A percentile compares a stretch with the other conserved stretches of the same genome.
phyloP scores from a whole-genome alignment of 2,113 vertebrate species.

The Clupea harengus region DNA sequence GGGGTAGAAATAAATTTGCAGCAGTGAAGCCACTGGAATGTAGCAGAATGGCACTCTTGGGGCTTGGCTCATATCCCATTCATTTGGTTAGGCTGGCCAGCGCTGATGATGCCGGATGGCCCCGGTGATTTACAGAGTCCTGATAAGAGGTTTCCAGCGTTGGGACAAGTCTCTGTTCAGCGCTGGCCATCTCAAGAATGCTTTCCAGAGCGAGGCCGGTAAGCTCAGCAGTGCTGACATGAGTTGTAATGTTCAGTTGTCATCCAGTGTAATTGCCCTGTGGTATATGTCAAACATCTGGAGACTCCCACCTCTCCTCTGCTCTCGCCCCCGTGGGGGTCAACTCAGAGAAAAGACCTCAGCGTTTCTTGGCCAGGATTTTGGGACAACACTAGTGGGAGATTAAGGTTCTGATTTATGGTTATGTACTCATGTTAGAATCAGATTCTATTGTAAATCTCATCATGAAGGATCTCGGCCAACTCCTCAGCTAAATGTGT shows the following conservation, averaged over 20 bases:
- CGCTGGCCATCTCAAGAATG: background rate
- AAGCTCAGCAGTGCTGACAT: conserved; percentile 16
- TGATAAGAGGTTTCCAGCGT: background rate
- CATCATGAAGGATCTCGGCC: background rate
- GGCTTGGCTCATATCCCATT: background rate
- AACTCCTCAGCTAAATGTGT: background rate
- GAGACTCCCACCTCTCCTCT: conserved; percentile 24
- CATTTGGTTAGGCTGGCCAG: background rate
- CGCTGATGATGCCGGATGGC: background rate
- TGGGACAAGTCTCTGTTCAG: background rate
- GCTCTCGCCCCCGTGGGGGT: conserved; percentile 1
- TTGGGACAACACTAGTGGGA: background rate
- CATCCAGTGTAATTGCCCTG: conserved; percentile 45
- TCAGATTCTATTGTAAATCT: background rate
- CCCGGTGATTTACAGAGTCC: background rate
- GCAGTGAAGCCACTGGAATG: background rate
- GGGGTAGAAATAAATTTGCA: background rate
- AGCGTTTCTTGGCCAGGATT: background rate
- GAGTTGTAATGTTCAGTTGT: conserved; percentile 38
- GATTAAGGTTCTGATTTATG: background rate
- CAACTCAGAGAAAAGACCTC: conserved; percentile 15
- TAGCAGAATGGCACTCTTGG: background rate
- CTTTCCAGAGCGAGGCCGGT: conserved; percentile 22
- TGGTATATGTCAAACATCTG: conserved; percentile 41
- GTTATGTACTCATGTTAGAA: background rate